Conservation (phyloP, 2,113 vertebrate genomes). For the Paralichthys olivaceus region DNA sequence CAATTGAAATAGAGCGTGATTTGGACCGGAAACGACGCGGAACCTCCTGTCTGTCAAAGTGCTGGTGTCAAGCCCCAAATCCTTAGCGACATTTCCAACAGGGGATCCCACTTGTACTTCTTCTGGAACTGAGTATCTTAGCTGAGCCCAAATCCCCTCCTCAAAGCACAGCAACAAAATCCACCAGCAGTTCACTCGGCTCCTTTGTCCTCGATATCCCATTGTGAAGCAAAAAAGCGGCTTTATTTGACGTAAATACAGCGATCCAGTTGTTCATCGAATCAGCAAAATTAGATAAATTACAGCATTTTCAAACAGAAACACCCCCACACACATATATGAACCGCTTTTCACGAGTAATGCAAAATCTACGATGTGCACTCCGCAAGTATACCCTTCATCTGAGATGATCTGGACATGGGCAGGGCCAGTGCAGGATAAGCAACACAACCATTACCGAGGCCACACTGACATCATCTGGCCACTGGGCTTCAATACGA, state of each 20-base stretch:
- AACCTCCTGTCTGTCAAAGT: slow-evolving; percentile 62
- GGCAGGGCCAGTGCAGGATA: slow-evolving; percentile 36
- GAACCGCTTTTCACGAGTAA: background rate
- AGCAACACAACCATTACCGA: slow-evolving; percentile 15
- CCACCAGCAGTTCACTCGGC: slow-evolving; percentile 13
- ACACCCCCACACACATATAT: background rate
- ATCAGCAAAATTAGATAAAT: accelerated
- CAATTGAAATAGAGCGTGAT: slow-evolving; percentile 65
- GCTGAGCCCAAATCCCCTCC: slow-evolving; percentile 44
- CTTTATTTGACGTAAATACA: background rate
- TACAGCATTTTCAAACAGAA: background rate
- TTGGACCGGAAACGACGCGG: slow-evolving; percentile 74
- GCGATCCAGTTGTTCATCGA: background rate
- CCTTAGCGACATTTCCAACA: slow-evolving; percentile 80
- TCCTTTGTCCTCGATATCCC: slow-evolving; percentile 61
- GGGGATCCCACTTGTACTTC: slow-evolving; percentile 60
- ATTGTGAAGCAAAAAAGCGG: slow-evolving; percentile 18
- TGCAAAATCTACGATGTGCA: background rate
- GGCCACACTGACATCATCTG: slow-evolving; percentile 71
- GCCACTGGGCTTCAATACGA: background rate
- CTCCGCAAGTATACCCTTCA: slow-evolving; percentile 5
- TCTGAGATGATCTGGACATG: slow-evolving; percentile 21
- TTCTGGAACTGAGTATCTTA: slow-evolving; percentile 72
- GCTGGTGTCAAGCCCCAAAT: slow-evolving; percentile 74
- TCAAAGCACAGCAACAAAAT: slow-evolving; percentile 56